These are phyloP conservation scores for Enteromius viviparus DNA, from an alignment of 2,797 vertebrate genomes.

Conservation along the genomic window DNA sequence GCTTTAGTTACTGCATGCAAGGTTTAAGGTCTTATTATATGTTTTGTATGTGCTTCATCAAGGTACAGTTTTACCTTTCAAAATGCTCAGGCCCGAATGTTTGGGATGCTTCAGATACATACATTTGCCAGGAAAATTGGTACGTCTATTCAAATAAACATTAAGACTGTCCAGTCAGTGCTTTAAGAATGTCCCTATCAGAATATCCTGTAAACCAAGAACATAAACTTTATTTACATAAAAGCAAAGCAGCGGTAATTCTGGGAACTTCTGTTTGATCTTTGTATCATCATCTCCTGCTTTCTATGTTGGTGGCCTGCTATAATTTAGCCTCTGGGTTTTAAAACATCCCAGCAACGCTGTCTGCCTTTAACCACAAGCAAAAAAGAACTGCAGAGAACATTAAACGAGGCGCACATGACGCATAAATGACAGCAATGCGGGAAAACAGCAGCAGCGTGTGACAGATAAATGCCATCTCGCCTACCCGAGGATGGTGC, in stretches of 20 bases:
- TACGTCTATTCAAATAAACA: neutral
- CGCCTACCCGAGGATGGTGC: neutral
- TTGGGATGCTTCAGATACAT: neutral
- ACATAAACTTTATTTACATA: conserved; percentile 4
- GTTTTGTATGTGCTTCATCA: neutral
- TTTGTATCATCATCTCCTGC: neutral
- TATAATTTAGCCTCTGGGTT: neutral
- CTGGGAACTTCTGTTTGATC: neutral
- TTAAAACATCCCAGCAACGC: neutral
- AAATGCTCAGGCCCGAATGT: neutral
- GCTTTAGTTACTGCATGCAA: neutral
- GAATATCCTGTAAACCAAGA: neutral
- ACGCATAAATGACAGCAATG: neutral
- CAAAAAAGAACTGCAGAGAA: neutral
- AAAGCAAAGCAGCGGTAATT: conserved; percentile 8
- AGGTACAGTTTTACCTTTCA: neutral
- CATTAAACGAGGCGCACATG: neutral
- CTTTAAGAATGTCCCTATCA: neutral
- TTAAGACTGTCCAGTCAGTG: neutral
- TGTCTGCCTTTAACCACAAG: neutral
- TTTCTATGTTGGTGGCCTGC: neutral
- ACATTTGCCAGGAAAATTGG: conserved; percentile 39
- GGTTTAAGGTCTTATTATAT: too few species aligned
- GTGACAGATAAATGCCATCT: conserved; percentile 1
- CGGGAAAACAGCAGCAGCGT: neutral